phyloP scores from a whole-genome alignment of 2,797 vertebrate genomes.

The Protonibea diacanthus region DNA sequence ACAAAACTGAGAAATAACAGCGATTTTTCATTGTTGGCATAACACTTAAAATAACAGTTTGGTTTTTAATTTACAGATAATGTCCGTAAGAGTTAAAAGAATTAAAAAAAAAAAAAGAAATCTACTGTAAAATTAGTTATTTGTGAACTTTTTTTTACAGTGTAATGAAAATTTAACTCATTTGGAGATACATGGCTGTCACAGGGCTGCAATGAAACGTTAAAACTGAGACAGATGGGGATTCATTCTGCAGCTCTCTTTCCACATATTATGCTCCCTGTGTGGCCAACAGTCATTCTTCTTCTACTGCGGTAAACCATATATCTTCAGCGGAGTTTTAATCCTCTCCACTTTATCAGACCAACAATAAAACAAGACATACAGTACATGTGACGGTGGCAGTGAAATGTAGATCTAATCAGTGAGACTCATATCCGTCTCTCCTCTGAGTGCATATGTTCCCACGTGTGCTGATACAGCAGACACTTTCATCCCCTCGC shows the following conservation, averaged over 20 bases:
- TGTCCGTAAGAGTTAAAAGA: too few species aligned
- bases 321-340: slow-evolving; percentile 2
- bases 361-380: slow-evolving; percentile 7
- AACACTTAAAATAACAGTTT: too few species aligned
- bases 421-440: neutral
- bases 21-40: too few species aligned
- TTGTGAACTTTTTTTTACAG: too few species aligned
- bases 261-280: neutral
- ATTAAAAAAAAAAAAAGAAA: too few species aligned
- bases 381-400: neutral
- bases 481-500: slow-evolving; percentile 15
- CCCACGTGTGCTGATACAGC: slow-evolving; percentile 23
- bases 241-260: neutral
- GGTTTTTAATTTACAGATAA: too few species aligned
- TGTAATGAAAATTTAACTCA: neutral
- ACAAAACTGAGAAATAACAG: too few species aligned
- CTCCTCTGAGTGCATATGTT: slow-evolving; percentile 13
- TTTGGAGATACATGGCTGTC: neutral
- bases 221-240: neutral
- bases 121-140: too few species aligned
- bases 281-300: neutral
- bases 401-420: slow-evolving; percentile 16
- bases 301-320: neutral
- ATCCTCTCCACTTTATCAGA: neutral
- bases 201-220: neutral